Evolutionary conservation across 2,797 vertebrate species (phyloP).

Genomic region (Alosa sapidissima): DNA sequence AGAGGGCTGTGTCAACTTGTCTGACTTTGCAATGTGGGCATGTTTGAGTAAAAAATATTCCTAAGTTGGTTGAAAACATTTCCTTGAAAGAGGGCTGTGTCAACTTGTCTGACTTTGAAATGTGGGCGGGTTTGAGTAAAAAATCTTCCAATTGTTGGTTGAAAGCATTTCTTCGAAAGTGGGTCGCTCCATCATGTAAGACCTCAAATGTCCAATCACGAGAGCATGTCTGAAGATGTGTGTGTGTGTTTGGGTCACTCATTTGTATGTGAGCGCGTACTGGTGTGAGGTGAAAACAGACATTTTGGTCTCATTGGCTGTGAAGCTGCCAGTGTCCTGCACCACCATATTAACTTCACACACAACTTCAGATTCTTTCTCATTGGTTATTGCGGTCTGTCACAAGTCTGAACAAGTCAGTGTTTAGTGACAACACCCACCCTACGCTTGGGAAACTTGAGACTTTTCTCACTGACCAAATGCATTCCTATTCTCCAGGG

Average conservation of each 20-base stretch:
- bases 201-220: no score
- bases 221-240: background rate
- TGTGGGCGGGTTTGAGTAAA: conserved; percentile 15
- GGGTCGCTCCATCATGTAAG: background rate
- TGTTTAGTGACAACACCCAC: no score
- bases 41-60: no score
- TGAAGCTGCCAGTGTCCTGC: background rate
- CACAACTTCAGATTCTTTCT: no score
- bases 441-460: no score
- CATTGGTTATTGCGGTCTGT: no score
- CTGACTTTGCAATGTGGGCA: no score
- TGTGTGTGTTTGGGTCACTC: background rate
- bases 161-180: background rate
- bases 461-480: background rate
- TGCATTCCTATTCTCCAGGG: background rate
- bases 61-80: background rate
- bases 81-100: background rate
- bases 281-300: no score
- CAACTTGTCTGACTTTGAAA: conserved; percentile 45
- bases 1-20: no score
- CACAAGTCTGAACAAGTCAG: no score
- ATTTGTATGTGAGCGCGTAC: background rate
- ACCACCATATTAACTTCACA: no score
- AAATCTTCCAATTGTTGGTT: background rate
- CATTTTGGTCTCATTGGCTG: background rate